A percentile compares a stretch with the other conserved stretches of the same genome.
Conservation (phyloP, 1,140 invertebrate genomes). For the Aphis craccivora region DNA sequence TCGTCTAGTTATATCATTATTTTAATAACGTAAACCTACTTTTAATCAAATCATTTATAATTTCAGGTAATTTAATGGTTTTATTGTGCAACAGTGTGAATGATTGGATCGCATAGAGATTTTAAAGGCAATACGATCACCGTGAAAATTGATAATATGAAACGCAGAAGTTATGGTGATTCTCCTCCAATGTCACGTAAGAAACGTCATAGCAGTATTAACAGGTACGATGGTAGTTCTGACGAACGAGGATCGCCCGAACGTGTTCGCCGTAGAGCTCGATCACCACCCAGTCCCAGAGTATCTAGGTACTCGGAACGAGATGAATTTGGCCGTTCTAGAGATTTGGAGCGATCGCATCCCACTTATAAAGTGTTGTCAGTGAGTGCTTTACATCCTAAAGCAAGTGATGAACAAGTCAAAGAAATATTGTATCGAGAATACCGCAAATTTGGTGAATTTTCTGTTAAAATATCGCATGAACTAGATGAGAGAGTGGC, state of each 20-base stretch:
- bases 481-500: constrained; percentile 91
- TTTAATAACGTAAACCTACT: background rate
- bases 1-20: background rate
- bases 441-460: constrained; percentile 95
- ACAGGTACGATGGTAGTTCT: constrained; percentile 83
- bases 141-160: constrained; percentile 69
- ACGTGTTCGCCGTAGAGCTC: constrained; percentile 70
- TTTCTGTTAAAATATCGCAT: constrained; percentile 90
- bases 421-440: constrained; percentile 92
- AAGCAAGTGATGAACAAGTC: constrained; percentile 92
- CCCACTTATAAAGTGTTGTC: constrained; percentile 90
- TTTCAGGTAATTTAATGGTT: constrained; percentile 27
- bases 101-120: constrained; percentile 46
- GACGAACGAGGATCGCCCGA: constrained; percentile 84
- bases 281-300: constrained; percentile 72
- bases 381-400: constrained; percentile 89
- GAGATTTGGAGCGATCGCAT: constrained; percentile 72
- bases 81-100: constrained; percentile 39
- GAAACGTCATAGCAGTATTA: constrained; percentile 77
- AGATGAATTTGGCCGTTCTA: constrained; percentile 77
- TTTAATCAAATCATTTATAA: background rate
- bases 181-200: constrained; percentile 79
- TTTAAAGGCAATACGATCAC: constrained; percentile 47
- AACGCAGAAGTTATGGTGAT: constrained; percentile 80
- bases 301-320: constrained; percentile 73